These are phyloP conservation scores for Coracias cyanogaster DNA, from an alignment of 2,797 vertebrate genomes.

Conservation along the genomic window DNA sequence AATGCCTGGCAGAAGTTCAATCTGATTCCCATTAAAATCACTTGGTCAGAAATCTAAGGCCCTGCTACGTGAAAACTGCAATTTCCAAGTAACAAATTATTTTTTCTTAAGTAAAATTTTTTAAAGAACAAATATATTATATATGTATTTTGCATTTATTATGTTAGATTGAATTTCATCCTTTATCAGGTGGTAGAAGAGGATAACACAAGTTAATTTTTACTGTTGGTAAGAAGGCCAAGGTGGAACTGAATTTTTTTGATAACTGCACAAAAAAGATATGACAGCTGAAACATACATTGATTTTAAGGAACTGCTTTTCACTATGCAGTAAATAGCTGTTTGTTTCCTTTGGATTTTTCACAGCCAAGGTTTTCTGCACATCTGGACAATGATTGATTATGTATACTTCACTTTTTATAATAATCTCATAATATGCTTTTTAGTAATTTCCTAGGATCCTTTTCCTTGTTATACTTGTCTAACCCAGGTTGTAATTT, in stretches of 20 bases:
- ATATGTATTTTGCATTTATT: background rate
- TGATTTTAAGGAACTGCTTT: background rate
- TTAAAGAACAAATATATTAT: accelerated
- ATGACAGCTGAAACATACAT: background rate
- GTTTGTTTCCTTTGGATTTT: background rate
- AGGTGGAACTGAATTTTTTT: background rate
- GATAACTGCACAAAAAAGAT: background rate
- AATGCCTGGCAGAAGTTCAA: background rate
- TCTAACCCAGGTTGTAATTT: background rate
- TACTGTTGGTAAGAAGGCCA: background rate
- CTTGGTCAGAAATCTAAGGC: background rate
- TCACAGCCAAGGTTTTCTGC: background rate
- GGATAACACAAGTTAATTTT: background rate
- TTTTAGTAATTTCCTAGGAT: background rate
- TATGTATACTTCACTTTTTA: background rate
- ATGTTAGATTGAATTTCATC: background rate
- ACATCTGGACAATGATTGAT: background rate
- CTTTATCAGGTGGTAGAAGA: background rate
- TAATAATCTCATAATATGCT: background rate
- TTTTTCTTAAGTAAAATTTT: background rate
- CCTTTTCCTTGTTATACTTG: background rate
- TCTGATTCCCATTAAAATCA: background rate
- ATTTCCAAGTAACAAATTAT: background rate
- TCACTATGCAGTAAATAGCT: background rate
- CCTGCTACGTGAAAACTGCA: background rate